Evolutionary conservation across 2,113 vertebrate species (phyloP), one percentile per base, ranked within the genome.

Genomic region (Caracal caracal): DNA sequence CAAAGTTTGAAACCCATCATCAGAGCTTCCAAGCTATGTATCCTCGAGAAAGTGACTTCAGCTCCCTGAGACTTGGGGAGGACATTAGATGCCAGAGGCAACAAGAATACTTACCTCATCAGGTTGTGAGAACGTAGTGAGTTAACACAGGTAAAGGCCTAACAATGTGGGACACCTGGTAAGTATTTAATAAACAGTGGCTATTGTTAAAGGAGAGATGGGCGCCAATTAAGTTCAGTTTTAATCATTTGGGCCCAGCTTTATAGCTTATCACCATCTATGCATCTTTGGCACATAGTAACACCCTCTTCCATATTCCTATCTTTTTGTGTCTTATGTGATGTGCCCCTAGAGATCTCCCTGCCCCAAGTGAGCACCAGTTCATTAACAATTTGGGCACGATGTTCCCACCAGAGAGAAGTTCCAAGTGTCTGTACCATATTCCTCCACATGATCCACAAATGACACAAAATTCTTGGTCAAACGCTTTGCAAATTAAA

Each of bases 151-250:
- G 35, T 0, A 84, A 80, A 88, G 53, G 17, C 49, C 49, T 82
- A 43, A 85, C 24, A 84, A 20, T 76, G 24, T 6, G 35, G 71
- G 24, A 22, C 43, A 88, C 88, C n/a, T 82, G 6, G 3, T 43
- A 89, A 94, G 10, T 26, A 66, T 78, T 40, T 78, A 40, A 86
- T 93, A 53, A 88, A 33, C n/a, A 90, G 56, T 51, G 92, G 7
- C 28, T 88, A 71, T 61, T 85, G 53, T 40, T 82, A 85, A 93
- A 80, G 88, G 43, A 94, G 24, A 96, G 33, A 30, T 35, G 19
- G 10, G 49, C 51, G 16, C 30, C 24, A 78, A 16, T 63, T 71
- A 88, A 65, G 28, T 19, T 85, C 33, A 66, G 61, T 93, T 93
- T 79, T 82, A 61, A 91, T 94, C 53, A 85, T 59, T 90, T 82